Percentiles rank a stretch among this genome's conserved stretches.
phyloP scores from a whole-genome alignment of 2,888 invertebrate genomes.

The Mongoloraphidia duomilia region DNA sequence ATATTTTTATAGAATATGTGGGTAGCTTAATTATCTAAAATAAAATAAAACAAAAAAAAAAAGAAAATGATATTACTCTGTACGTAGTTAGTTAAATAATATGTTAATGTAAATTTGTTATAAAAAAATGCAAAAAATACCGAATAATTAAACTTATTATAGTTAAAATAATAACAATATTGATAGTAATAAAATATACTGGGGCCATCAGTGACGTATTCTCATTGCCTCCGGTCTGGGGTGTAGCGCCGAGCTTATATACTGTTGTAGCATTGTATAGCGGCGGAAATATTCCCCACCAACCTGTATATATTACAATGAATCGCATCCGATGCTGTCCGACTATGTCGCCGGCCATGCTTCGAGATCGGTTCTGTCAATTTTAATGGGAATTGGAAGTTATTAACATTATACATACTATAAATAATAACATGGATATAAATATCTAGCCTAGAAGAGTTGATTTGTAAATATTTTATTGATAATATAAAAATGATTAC shows the following conservation, averaged over 20 bases:
- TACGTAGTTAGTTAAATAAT: conserved; percentile 5
- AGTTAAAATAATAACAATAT: background rate
- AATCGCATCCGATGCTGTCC: too few species aligned
- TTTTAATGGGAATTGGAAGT: conserved; percentile 8
- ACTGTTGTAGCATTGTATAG: too few species aligned
- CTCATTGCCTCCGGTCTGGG: conserved; percentile 23
- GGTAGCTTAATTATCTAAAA: conserved; percentile 3
- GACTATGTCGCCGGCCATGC: background rate
- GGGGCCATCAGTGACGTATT: conserved; percentile 28
- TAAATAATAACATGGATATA: conserved; percentile 1
- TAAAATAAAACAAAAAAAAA: conserved; percentile 3
- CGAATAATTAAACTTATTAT: conserved; percentile 2
- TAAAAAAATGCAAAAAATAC: conserved; percentile 1
- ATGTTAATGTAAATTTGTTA: conserved; percentile 7
- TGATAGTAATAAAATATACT: conserved; percentile 12
- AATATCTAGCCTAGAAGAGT: conserved; percentile 24
- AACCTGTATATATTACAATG: too few species aligned
- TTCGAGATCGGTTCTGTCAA: background rate
- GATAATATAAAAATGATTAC: conserved; percentile 29
- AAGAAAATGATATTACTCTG: conserved; percentile 1
- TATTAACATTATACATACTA: conserved; percentile 5
- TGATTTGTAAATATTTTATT: conserved; percentile 40
- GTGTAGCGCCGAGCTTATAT: background rate
- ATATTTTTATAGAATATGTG: conserved; percentile 8
- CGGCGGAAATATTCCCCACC: too few species aligned